Evolutionary conservation across 2,888 invertebrate genomes (phyloP).

Genomic region (Mesochorus sp.): DNA sequence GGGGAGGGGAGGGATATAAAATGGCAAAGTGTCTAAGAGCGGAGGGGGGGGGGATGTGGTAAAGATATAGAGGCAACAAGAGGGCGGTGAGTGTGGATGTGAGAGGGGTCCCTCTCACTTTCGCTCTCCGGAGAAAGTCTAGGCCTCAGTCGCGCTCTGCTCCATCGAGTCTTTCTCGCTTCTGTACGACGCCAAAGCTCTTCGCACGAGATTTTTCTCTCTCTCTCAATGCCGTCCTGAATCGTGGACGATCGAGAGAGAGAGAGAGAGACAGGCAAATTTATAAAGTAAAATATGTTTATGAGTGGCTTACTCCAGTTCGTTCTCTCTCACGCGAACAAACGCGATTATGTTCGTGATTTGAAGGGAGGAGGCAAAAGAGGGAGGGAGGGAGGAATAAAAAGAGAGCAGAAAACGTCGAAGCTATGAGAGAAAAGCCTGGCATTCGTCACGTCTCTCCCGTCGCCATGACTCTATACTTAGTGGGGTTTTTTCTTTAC

Average conservation of each 20-base stretch:
- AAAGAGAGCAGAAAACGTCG: conserved; percentile 29
- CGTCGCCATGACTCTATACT: conserved; percentile 54
- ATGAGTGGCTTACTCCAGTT: not conserved
- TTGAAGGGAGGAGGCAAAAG: not conserved
- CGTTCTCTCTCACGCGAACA: conserved; percentile 31
- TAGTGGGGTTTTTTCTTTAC: conserved; percentile 45
- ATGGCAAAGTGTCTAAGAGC: no score
- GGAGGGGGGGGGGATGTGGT: conserved; percentile 42
- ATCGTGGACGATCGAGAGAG: not conserved
- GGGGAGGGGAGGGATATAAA: conserved; percentile 16
- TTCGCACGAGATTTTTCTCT: conserved; percentile 29
- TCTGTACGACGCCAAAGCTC: conserved; percentile 15
- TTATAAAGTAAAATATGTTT: not conserved
- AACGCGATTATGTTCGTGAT: conserved; percentile 47
- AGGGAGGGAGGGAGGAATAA: conserved; percentile 16
- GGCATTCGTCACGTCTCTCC: conserved; percentile 37
- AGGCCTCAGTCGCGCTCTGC: conserved; percentile 46
- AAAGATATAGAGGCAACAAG: conserved; percentile 48
- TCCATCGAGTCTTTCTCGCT: conserved; percentile 41
- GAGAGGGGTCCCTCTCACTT: conserved; percentile 78
- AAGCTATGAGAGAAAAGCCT: conserved; percentile 49
- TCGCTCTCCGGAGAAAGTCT: conserved; percentile 81
- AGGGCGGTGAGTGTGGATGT: conserved; percentile 52
- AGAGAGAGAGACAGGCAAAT: not conserved
- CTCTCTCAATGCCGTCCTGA: conserved; percentile 26